Evolutionary conservation across 2,888 invertebrate species (phyloP).

Genomic region (Ochlodes sylvanus): DNA sequence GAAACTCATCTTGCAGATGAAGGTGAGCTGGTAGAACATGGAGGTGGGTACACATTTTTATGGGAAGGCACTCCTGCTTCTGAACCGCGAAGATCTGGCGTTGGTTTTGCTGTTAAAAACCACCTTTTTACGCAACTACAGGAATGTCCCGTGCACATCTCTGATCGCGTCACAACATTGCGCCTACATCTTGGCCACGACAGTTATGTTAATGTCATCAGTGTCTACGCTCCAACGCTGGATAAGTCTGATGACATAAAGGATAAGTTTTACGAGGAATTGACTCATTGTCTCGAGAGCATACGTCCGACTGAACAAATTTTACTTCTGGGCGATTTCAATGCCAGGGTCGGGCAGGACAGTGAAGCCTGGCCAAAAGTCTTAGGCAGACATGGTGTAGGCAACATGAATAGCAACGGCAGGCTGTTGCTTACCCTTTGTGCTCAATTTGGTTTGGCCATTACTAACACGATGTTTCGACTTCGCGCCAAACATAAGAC

Average conservation of each 20-base stretch:
- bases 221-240: slow-evolving; percentile 48
- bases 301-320: slow-evolving; percentile 34
- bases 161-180: slow-evolving; percentile 38
- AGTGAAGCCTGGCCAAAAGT: slow-evolving; percentile 36
- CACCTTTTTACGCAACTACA: not conserved
- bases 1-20: slow-evolving; percentile 48
- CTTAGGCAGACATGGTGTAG: slow-evolving; percentile 47
- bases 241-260: slow-evolving; percentile 43
- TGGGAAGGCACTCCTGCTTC: slow-evolving; percentile 38
- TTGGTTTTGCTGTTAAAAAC: slow-evolving; percentile 41
- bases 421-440: slow-evolving; percentile 45
- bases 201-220: slow-evolving; percentile 48
- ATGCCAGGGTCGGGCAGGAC: slow-evolving; percentile 41
- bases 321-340: slow-evolving; percentile 41
- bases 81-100: slow-evolving; percentile 37
- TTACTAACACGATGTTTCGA: slow-evolving; percentile 48
- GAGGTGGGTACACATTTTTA: slow-evolving; percentile 35
- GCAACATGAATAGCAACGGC: slow-evolving; percentile 48
- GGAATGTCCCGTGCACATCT: slow-evolving; percentile 38
- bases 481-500: slow-evolving; percentile 47
- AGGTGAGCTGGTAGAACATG: slow-evolving; percentile 42
- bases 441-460: slow-evolving; percentile 40
- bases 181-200: slow-evolving; percentile 41
- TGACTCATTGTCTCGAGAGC: slow-evolving; percentile 18
- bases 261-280: slow-evolving; percentile 44